These are phyloP conservation scores for Xylocampa areola DNA, from an alignment of 2,888 invertebrate genomes.

Conservation along the genomic window DNA sequence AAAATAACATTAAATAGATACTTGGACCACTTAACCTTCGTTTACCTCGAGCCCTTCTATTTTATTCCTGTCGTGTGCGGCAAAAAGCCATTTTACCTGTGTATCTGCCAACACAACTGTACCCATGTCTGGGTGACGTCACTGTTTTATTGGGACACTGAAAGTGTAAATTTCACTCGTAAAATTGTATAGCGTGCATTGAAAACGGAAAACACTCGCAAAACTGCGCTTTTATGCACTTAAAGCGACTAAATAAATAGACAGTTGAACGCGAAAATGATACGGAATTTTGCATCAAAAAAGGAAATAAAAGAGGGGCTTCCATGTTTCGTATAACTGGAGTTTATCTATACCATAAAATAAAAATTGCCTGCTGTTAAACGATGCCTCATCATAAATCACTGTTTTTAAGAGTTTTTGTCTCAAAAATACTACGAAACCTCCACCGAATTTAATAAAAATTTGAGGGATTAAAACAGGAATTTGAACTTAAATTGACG, in stretches of 20 bases:
- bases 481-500: too few species aligned
- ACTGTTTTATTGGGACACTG: conserved; percentile 51
- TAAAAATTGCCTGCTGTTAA: too few species aligned
- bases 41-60: conserved; percentile 20
- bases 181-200: conserved; percentile 51
- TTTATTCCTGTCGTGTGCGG: conserved; percentile 42
- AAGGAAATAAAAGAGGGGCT: too few species aligned
- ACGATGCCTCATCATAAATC: too few species aligned
- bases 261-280: too few species aligned
- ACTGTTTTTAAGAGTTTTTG: too few species aligned
- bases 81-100: conserved; percentile 29
- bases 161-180: conserved; percentile 56
- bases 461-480: too few species aligned
- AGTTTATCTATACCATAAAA: too few species aligned
- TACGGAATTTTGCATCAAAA: too few species aligned
- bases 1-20: conserved; percentile 33
- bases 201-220: not conserved
- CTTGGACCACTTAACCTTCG: conserved; percentile 36
- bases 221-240: not conserved
- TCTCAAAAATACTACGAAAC: too few species aligned
- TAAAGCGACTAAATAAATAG: conserved; percentile 1
- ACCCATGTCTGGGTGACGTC: conserved; percentile 49
- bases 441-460: too few species aligned
- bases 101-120: conserved; percentile 35
- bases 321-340: too few species aligned